Conservation (phyloP, 2,888 invertebrate species). For the Patella caerulea region DNA sequence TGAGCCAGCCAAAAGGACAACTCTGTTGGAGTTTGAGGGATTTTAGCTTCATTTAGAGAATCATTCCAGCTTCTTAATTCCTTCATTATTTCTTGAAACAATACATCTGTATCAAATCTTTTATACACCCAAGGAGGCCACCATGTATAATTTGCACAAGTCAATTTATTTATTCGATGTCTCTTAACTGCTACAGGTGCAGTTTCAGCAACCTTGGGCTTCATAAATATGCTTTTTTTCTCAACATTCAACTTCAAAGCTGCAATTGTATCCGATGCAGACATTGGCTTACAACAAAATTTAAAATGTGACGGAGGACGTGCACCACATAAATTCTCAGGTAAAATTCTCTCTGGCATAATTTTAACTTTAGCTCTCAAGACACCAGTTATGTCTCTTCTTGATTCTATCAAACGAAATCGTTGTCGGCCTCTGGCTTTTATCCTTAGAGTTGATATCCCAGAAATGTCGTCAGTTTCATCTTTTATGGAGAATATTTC, state of each 20-base stretch:
- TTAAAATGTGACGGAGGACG: slow-evolving; percentile 60
- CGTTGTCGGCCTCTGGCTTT: slow-evolving; percentile 85
- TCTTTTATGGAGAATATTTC: slow-evolving; percentile 78
- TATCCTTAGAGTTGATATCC: slow-evolving; percentile 75
- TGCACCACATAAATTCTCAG: slow-evolving; percentile 75
- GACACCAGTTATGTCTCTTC: slow-evolving; percentile 73
- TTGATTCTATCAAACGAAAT: slow-evolving; percentile 77
- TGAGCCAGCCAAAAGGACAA: slow-evolving; percentile 87
- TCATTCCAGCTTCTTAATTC: slow-evolving; percentile 71
- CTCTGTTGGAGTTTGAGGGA: slow-evolving; percentile 80
- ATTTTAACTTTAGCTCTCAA: slow-evolving; percentile 78
- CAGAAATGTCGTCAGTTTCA: slow-evolving; percentile 72
- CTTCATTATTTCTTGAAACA: slow-evolving; percentile 64
- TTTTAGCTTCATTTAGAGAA: slow-evolving; percentile 59
- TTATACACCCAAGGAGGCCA: slow-evolving; percentile 81
- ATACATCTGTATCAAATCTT: slow-evolving; percentile 75
- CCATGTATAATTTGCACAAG: slow-evolving; percentile 74
- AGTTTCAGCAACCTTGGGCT: not conserved
- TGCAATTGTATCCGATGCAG: too few relatives aligned
- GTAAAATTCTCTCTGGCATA: slow-evolving; percentile 79
- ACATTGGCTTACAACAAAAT: slow-evolving; percentile 40
- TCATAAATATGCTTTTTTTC: not conserved
- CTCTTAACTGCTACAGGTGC: not conserved
- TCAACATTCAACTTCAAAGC: too few relatives aligned
- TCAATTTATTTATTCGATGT: slow-evolving; percentile 61